Evolutionary conservation across 2,888 invertebrate species (phyloP), one percentile per base, ranked within the genome.

Genomic region (Chrysina gloriosa): DNA sequence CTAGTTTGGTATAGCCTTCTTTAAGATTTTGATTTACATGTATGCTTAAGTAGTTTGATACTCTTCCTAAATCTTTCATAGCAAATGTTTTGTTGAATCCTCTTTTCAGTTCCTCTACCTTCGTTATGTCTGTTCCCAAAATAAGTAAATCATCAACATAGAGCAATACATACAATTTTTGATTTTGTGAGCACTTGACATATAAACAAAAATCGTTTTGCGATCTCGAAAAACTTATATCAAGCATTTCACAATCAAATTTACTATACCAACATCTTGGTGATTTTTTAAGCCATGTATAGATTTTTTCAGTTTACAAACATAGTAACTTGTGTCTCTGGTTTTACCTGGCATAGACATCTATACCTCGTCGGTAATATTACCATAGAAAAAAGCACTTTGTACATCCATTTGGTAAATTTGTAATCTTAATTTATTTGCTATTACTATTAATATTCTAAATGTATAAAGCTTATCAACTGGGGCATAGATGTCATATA

Each of bases 11-110:
- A n/a, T n/a, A 27, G 2, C 63, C 52, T 27, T 50, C 39, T n/a
- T 54, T 31, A 25, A 68, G 14, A 50, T 68, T 34, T 48, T 68
- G 63, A 25, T 39, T 52, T 27, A 68, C 34, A 39, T 50, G 23
- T 39, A 68, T 68, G 9, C 68, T 63, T 68, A 68, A 52, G 39
- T 68, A 68, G 25, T 63, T 25, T 29, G 31, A 25, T 7, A 63
- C 29, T 9, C 48, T 16, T 1, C 67, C 63, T 39, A 68, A 50
- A 63, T 34, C 63, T 68, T 63, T 64, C 25, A 63, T 63, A 11
- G 34, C 16, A 52, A 64, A 65, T 11, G 31, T 52, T 7, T 50
- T 27, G 19, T 52, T 54, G 36, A 65, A 54, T 21, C 9, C 16
- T 16, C 34, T 9, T 14, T 54, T 65, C 19, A 65, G 21, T 11